Evolutionary conservation across 2,888 invertebrate genomes (phyloP), one percentile per base, ranked within the genome.

Genomic region (Hoplodrina blanda): DNA sequence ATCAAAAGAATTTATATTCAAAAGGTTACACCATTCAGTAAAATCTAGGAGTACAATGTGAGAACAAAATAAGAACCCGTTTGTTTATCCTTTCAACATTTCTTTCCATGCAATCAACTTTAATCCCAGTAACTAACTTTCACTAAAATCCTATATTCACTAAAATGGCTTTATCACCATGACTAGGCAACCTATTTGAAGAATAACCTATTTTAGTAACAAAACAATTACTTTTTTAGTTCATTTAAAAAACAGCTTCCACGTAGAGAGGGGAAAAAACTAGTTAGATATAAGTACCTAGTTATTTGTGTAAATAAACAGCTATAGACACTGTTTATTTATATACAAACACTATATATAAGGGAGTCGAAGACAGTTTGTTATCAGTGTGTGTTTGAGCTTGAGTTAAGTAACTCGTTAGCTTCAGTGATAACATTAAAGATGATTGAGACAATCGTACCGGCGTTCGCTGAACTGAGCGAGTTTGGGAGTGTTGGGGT

Each of bases 401-500:
- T 72, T 65, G 73, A 65, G 60, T 67, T 46, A 52, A 61, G 60
- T 46, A 49, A 68, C 54, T 76, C 53, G 77, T 71, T 81, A 52
- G 59, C 54, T 66, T 66, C 44, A 17, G 79, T 80, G 66, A 52
- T 65, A 71, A 33, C 46, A 68, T 5, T n/a, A 20, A 71, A 76
- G 17, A 84, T 84, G 85, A 76, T 85, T 60, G 80, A 85, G 41
- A 81, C 69, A 13, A 55, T 74, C 2, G 54, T 80, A 7, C 85
- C 85, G 15, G 70, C 77, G 52, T 85, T 84, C 37, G 79, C 82
- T 55, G 62, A 79, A 33, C 37, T 85, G 0, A 76, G 84, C 60
- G 85, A 85, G 66, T 82, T 85, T 4, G 84, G 54, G 0, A 84
- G 85, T 56, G 19, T 62, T 6, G 80, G 84, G 66, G 85, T 85